These are phyloP conservation scores for Parotia lawesii DNA, from an alignment of 2,113 vertebrate genomes.

Conservation along the genomic window DNA sequence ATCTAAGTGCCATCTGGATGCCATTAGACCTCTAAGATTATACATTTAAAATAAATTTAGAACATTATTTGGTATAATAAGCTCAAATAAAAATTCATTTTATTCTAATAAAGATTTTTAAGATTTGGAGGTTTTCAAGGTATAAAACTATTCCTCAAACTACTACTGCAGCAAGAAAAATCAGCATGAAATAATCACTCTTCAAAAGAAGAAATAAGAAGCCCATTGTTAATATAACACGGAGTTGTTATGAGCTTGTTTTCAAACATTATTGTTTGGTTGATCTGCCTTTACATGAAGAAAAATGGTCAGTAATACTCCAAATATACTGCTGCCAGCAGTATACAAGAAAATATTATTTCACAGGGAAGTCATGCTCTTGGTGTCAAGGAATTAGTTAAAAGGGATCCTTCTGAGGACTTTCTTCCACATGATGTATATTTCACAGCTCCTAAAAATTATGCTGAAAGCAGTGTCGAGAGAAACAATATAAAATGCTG, in stretches of 20 bases:
- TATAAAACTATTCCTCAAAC: neutral
- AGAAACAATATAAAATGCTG: neutral
- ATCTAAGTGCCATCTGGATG: neutral
- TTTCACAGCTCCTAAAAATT: constrained; percentile 4
- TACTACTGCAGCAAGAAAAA: neutral
- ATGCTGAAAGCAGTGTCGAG: neutral
- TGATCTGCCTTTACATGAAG: neutral
- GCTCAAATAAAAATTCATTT: neutral
- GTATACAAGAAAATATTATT: neutral
- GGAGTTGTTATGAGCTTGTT: neutral
- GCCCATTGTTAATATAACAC: neutral
- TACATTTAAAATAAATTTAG: neutral
- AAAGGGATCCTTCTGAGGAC: neutral
- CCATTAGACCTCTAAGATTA: neutral
- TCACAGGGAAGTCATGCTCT: neutral
- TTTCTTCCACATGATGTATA: neutral
- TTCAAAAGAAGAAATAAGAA: neutral
- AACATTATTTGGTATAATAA: neutral
- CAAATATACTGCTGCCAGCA: neutral
- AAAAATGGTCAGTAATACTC: neutral
- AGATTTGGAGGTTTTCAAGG: neutral
- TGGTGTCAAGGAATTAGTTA: neutral
- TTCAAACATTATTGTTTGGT: neutral
- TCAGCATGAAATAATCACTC: neutral
- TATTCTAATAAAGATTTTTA: neutral